Percentiles rank a stretch among this genome's conserved stretches.
Conservation (phyloP, 2,113 vertebrate species). For the Equus przewalskii region DNA sequence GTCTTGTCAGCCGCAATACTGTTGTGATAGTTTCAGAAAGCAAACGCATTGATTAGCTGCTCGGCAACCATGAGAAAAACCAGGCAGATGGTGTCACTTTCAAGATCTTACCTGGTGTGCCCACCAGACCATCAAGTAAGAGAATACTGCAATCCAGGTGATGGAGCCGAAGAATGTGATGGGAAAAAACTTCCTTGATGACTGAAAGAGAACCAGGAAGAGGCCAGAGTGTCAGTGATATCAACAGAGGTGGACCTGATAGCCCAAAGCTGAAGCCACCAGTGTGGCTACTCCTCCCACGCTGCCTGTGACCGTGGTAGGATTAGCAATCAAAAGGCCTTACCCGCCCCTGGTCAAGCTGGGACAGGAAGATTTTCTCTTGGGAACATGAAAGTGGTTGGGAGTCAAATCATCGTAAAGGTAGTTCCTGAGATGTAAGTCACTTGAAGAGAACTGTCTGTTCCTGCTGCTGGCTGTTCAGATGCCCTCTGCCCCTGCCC, state of each 20-base stretch:
- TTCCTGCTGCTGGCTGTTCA: not conserved
- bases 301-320: not conserved
- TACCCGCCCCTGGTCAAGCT: not conserved
- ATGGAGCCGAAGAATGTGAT: conserved; percentile 96
- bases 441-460: not conserved
- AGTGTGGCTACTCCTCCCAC: too few relatives aligned
- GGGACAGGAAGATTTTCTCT: not conserved
- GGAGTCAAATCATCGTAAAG: not conserved
- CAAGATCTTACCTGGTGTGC: conserved; percentile 95
- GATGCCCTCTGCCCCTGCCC: not conserved
- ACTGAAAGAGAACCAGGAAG: conserved; percentile 88
- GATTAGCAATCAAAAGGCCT: not conserved
- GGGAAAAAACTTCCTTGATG: conserved; percentile 93
- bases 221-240: not conserved
- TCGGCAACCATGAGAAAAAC: not conserved
- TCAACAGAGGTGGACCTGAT: fast-evolving
- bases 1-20: not conserved
- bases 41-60: not conserved
- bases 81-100: not conserved
- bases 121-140: conserved; percentile 99
- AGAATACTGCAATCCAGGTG: conserved; percentile 96
- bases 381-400: not conserved
- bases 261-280: not conserved
- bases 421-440: not conserved
- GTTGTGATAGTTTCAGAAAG: not conserved